A percentile compares a stretch with the other conserved stretches of the same genome.
Evolutionary conservation across 2,113 vertebrate species (phyloP).

Genomic region (Apeltes quadracus): DNA sequence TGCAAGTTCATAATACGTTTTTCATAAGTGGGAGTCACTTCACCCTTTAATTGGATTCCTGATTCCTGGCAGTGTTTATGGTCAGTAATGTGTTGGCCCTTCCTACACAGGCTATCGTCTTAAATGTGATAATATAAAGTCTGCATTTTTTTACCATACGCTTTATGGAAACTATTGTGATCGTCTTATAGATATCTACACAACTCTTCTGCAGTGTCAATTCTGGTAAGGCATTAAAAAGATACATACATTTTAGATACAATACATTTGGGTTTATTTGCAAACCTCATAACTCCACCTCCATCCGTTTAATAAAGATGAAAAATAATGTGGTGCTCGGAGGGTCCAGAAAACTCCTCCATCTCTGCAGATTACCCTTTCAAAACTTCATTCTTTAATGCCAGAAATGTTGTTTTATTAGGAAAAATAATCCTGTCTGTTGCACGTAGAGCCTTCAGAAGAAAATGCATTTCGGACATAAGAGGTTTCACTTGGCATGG

Average conservation of each 20-base stretch:
- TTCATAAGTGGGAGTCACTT: constrained; percentile 47
- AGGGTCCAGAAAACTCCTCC: not conserved
- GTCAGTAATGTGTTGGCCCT: constrained; percentile 48
- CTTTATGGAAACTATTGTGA: constrained; percentile 36
- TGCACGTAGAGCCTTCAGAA: not conserved
- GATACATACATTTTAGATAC: constrained; percentile 11
- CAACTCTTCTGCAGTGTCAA: constrained; percentile 30
- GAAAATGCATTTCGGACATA: constrained; percentile 13
- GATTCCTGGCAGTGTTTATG: constrained; percentile 54
- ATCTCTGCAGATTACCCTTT: not conserved
- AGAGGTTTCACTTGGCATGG: constrained; percentile 5
- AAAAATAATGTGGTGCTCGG: not conserved
- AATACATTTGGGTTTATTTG: not conserved
- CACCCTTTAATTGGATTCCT: constrained; percentile 46
- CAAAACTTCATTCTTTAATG: not conserved
- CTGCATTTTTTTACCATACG: constrained; percentile 49
- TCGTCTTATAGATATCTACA: constrained; percentile 15
- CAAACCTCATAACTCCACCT: constrained; percentile 15
- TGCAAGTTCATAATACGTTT: constrained; percentile 24
- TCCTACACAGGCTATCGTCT: constrained; percentile 53
- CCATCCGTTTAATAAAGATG: not conserved
- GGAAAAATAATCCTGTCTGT: not conserved
- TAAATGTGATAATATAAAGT: constrained; percentile 55
- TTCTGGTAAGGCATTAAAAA: constrained; percentile 37
- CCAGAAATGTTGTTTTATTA: not conserved